Base-by-base conservation (phyloP, 1,140 invertebrate genomes). In the Diachasmimorpha longicaudata region DNA sequence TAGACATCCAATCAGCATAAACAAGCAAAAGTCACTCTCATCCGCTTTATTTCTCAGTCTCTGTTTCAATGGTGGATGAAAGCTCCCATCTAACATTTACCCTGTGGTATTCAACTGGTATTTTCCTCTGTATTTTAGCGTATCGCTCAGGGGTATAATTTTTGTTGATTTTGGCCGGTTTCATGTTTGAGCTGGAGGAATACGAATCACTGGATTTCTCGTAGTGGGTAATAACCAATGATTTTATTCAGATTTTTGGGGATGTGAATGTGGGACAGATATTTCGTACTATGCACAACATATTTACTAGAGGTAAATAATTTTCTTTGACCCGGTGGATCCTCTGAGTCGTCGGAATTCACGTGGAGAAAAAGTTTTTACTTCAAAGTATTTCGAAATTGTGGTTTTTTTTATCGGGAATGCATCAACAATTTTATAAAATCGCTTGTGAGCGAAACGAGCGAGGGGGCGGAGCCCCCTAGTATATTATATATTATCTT, bases 1-100 rank as follows among this genome's bases (percentile, higher is more conserved):
- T 23, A n/a, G 36, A 72, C 39, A 39, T 67, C 16, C 63, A 74
- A 74, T 74, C 72, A 74, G 42, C 72, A 74, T 74, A 74, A 74
- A 74, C 63, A 46, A 67, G 58, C 19, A 46, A 39, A 10, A 72
- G 25, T 72, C 55, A 16, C 37, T 58, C 23, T 66, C 36, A 2
- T 19, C 1, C 10, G 10, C 19, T 66, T 16, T 44, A 11, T 4
- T 37, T 25, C 71, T 73, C 44, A 8, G 10, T 46, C 23, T 44
- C 37, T 14, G 68, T 16, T 25, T 63, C 58, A 63, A 63, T 23
- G 1, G 19, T 25, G 58, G 19, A 11, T 31, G 11, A 63, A 63
- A 63, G 23, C 58, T 63, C 21, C 39, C 31, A n/a, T 63, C 58
- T 19, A 63, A 63, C 58, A 25, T 63, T 63, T 25, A 25, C 58